Conservation (phyloP, 2,797 vertebrate genomes). For the Sebastes nivosus region DNA sequence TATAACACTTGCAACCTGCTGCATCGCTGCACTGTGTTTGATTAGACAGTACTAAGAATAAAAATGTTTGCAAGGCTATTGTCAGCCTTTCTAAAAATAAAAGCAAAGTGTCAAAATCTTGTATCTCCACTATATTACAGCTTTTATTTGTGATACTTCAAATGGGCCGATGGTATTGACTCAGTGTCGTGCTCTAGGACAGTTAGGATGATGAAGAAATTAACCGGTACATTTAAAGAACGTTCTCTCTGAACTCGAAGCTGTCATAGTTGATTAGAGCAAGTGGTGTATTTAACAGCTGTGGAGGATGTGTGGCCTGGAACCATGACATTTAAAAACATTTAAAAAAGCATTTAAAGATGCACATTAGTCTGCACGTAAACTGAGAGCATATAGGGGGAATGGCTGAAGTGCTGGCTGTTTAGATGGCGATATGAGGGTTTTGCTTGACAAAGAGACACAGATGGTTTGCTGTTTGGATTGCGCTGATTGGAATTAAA, state of each 20-base stretch:
- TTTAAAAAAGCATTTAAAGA: background rate
- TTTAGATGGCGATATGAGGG: background rate
- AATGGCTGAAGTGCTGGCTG: background rate
- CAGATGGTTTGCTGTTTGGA: background rate
- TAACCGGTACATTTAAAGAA: background rate
- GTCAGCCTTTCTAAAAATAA: slow-evolving; percentile 5
- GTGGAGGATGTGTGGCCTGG: background rate
- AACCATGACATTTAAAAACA: background rate
- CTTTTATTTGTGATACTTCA: background rate
- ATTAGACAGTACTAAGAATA: background rate
- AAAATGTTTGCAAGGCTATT: background rate
- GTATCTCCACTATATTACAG: background rate
- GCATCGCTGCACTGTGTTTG: background rate
- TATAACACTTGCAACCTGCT: background rate
- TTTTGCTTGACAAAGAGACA: background rate
- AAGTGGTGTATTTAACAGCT: background rate
- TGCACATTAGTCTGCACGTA: background rate
- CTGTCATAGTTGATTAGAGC: background rate
- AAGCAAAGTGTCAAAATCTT: background rate
- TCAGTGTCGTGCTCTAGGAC: background rate
- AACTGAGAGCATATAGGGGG: background rate
- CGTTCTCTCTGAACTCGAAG: background rate
- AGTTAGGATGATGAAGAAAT: background rate
- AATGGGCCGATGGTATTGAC: background rate
- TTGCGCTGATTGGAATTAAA: background rate